Conservation (phyloP, 2,888 invertebrate species). For the Lepidonotus clava region DNA sequence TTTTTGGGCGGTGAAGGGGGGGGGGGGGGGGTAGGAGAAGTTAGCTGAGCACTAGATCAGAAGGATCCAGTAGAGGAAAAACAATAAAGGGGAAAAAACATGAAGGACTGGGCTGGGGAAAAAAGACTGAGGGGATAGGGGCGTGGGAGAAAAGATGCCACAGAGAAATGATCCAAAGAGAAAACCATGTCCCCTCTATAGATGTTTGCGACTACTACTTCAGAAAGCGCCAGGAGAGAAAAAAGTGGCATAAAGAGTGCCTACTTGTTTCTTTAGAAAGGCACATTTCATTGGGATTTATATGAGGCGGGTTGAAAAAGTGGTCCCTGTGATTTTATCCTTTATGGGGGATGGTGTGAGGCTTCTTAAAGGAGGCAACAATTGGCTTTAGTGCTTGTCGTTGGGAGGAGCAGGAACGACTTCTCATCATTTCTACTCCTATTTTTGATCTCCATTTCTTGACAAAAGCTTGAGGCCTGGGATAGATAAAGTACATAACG, state of each 20-base stretch:
- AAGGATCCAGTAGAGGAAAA: background rate
- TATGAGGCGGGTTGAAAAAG: background rate
- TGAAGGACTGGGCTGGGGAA: background rate
- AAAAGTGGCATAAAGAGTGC: background rate
- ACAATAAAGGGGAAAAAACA: background rate
- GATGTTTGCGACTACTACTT: too few species aligned
- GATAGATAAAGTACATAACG: background rate
- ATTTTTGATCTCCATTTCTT: background rate
- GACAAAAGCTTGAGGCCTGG: background rate
- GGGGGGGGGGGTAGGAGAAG: background rate
- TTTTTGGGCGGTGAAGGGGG: too few species aligned
- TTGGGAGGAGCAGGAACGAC: background rate
- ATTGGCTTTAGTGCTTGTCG: background rate
- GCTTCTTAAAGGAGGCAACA: constrained; percentile 1
- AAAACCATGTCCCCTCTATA: background rate
- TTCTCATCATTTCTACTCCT: too few species aligned
- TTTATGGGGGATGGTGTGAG: background rate
- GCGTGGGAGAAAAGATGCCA: background rate
- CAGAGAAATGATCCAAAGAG: background rate
- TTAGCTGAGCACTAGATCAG: background rate
- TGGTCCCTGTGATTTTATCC: background rate
- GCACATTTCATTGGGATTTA: background rate
- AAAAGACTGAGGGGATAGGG: background rate
- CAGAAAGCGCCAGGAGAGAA: background rate
- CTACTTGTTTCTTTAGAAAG: background rate